Evolutionary conservation across 2,797 vertebrate species (phyloP), one percentile per base, ranked within the genome.

Genomic region (Scarus forsteni): DNA sequence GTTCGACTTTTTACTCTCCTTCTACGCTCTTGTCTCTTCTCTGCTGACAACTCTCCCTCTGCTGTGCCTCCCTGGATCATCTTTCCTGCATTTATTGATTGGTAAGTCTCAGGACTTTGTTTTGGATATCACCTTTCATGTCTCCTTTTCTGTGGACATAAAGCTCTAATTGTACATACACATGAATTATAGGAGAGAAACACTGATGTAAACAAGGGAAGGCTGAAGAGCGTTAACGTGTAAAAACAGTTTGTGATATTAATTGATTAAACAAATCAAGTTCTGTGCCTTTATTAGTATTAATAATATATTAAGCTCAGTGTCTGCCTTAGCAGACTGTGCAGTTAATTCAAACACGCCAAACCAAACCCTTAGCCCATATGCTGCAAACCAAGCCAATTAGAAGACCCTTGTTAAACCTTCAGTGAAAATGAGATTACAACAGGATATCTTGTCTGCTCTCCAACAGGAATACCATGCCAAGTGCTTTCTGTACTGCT

Each of bases 331-430:
- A n/a, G n/a, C 39, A 49, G 18, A 40, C n/a, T 13, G 11, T 6
- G 15, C 27, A 14, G 19, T 14, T 60, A 13, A 50, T 40, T 68
- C 11, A 46, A 40, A 8, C 12, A 45, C 6, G 62, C 4, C 48
- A 39, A 27, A 55, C 27, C 73, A 64, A 64, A n/a, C 42, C 56
- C 59, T 39, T 10, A 45, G 18, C 34, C 62, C 42, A 77, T 65
- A 64, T 55, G 39, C 58, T 18, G 40, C 34, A 48, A 54, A 19
- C 36, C 45, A 75, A 77, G 67, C 66, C 57, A 81, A 66, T 81
- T 57, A 77, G 46, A n/a, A 58, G 59, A 73, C 64, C 61, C 40
- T 78, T 19, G 46, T 70, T 73, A 70, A 80, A 80, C 69, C 69
- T 72, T 0, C 45, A 35, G 44, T 3, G 10, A 5, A 61, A 68